phyloP scores from a whole-genome alignment of 2,888 invertebrate genomes.

The Physocephala rufipes region DNA sequence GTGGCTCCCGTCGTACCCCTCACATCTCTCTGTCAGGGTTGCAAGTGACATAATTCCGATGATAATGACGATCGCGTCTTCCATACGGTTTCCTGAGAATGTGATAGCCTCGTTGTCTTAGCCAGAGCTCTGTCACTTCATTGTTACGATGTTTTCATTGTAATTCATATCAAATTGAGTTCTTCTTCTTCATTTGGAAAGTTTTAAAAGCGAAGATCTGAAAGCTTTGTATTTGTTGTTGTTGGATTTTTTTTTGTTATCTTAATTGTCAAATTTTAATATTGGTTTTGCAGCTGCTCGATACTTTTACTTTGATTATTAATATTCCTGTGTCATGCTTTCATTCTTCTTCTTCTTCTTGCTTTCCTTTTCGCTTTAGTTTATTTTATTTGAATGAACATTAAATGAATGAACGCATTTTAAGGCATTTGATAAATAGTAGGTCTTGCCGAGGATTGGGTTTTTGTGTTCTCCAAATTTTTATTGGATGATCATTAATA shows the following conservation, averaged over 20 bases:
- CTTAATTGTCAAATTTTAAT: not conserved
- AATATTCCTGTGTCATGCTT: slow-evolving; percentile 5
- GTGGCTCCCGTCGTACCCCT: no score
- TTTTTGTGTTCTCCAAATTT: no score
- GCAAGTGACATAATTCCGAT: no score
- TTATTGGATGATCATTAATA: no score
- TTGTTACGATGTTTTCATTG: not conserved
- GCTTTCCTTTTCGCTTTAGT: not conserved
- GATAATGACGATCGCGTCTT: no score
- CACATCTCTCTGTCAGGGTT: no score
- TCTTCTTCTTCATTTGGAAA: not conserved
- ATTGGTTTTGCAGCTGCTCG: not conserved
- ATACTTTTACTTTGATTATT: not conserved
- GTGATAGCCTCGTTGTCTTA: not conserved
- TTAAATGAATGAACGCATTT: no score
- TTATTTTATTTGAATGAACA: no score
- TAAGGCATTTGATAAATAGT: no score
- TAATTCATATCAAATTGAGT: no score
- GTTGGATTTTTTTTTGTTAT: not conserved
- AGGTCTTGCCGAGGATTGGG: no score
- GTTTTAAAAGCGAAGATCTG: no score
- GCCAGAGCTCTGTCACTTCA: not conserved
- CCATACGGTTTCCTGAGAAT: not conserved
- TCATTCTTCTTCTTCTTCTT: not conserved
- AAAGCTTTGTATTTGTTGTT: not conserved